Evolutionary conservation across 2,888 invertebrate genomes (phyloP), one percentile per base, ranked within the genome.

Genomic region (Syrista parreyssii): DNA sequence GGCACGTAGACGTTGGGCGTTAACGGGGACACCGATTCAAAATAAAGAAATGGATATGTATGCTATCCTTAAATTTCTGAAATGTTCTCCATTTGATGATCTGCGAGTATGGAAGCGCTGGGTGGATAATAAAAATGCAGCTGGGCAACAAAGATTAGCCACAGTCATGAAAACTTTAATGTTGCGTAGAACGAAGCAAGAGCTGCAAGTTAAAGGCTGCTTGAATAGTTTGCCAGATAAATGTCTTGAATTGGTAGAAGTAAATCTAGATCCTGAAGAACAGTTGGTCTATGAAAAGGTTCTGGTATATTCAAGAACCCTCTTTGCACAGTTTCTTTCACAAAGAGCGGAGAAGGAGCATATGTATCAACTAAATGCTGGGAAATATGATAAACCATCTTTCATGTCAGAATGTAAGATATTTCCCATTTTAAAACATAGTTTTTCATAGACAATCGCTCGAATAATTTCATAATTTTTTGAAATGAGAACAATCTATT

Each of bases 1-100:
- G 0, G 94, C 94, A 0, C 72, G 73, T 1, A 11, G 93, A 92
- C 94, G 97, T 15, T 98, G 97, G 97, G 96, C 95, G 0, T 93
- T 99, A 32, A 98, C 98, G 0, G 99, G 99, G 35, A 98, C 98
- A 0, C 99, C 99, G 0, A 96, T 99, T 71, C 99, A 99, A 88
- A 99, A 99, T 91, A 96, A 97, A 89, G 96, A 98, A 88, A 92
- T 96, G 79, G 98, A 97, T 90, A 92, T 97, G 68, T 97, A 95
- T 91, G 94, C 96, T 0, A 91, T 97, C 73, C 89, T 97, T 23
- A 96, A 98, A 90, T 99, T 98, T 91, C 91, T 99, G 12, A 92
- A 95, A 23, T 97, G 97, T 88, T 93, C 95, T 11, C 99, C 99
- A 0, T 98, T 99, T 90, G 96, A 98, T 89, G 98, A 99, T 82